Evolutionary conservation across 2,797 vertebrate species (phyloP), one percentile per base, ranked within the genome.

Genomic region (Cercopithecus mitis): DNA sequence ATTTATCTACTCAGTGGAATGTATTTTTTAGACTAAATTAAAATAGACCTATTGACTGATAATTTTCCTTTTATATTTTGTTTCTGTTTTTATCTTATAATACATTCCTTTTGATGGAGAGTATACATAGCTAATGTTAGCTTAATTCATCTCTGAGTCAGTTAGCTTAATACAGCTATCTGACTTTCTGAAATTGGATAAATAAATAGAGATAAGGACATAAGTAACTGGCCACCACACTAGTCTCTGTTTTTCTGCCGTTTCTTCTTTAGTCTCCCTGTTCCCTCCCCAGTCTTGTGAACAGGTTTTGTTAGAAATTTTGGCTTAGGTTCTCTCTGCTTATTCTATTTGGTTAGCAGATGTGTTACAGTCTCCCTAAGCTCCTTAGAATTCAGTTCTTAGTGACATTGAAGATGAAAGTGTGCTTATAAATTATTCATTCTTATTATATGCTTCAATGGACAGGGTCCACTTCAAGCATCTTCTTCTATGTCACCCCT

Each of bases 391-490:
- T 97, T 98, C 98, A 64, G 45, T 95, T 98, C 92, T 97, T 61
- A 88, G 98, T 97, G 97, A 97, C 94, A 88, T 8, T 41, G n/a
- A 98, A 98, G 98, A 98, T 98, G 83, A 98, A 98, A 98, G 98
- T 93, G 89, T 92, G 91, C 58, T 96, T 98, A 98, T 99, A 98
- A 99, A 99, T 99, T 98, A 99, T 99, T 99, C 97, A 99, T 98
- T 98, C 93, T 83, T 97, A 98, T 98, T 98, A 98, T 98, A 97
- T 70, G 98, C 98, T 98, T 30, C 67, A 97, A 95, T 97, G 98
- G 98, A 93, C 98, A 97, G 90, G 80, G 97, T 97, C 97, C 73
- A 96, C 97, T 98, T 90, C 64, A 83, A 94, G 79, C 97, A 88
- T 98, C 94, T 94, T 97, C 64, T 98, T 97, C 95, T 79, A 55